A percentile compares a stretch with the other conserved stretches of the same genome.
Conservation (phyloP, 30 jellyfish, hydroid and myxozoan genomes). For the Clytia hemisphaerica region DNA sequence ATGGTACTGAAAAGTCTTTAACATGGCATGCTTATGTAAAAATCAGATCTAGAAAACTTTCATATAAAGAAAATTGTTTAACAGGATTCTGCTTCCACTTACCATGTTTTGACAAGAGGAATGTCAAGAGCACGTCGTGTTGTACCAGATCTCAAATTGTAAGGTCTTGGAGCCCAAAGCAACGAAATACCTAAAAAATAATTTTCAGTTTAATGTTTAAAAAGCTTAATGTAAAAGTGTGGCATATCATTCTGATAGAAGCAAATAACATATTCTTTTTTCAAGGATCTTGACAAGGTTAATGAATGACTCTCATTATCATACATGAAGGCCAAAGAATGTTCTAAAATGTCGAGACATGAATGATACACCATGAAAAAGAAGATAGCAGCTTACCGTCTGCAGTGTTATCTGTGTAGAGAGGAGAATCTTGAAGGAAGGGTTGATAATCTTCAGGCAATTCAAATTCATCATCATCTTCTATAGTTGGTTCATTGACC, state of each 20-base stretch:
- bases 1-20: no score
- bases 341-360: no score
- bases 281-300: background rate
- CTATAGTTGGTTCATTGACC: conserved; percentile 85
- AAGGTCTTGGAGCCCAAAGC: conserved; percentile 99
- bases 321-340: no score
- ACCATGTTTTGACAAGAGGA: conserved; percentile 97
- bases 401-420: conserved; percentile 96
- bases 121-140: conserved; percentile 92
- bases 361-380: no score
- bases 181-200: conserved; percentile 68
- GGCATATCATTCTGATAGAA: background rate
- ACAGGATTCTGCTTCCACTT: no score
- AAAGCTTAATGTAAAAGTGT: background rate
- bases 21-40: no score
- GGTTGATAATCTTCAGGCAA: conserved; percentile 89
- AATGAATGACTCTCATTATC: no score
- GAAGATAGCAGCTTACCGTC: conserved; percentile 45
- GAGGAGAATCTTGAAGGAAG: conserved; percentile 87
- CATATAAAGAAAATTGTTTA: no score
- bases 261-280: background rate
- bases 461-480: conserved; percentile 91
- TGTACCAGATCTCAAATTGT: conserved; percentile 80
- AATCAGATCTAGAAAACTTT: no score
- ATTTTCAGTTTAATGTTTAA: background rate